phyloP scores from a whole-genome alignment of 2,888 invertebrate genomes.

The Slavum lentiscoides region DNA sequence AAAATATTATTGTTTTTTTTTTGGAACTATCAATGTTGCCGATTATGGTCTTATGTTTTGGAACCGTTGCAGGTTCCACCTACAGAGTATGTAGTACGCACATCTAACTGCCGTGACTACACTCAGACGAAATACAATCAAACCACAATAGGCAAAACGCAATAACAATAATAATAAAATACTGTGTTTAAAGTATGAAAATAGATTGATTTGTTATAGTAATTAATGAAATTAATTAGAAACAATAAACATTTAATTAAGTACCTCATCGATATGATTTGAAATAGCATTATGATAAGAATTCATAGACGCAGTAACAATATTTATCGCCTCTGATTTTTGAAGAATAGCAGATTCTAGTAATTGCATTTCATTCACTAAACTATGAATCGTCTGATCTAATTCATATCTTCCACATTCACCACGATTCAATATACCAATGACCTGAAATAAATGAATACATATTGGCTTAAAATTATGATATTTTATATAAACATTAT shows the following conservation, averaged over 20 bases:
- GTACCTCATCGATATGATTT: constrained; percentile 41
- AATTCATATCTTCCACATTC: constrained; percentile 22
- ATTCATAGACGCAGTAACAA: constrained; percentile 25
- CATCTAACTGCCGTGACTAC: too few species aligned
- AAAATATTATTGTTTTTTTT: too few species aligned
- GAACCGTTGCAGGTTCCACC: too few species aligned
- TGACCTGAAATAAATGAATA: constrained; percentile 23
- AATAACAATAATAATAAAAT: too few species aligned
- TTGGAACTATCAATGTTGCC: too few species aligned
- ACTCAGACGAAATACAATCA: too few species aligned
- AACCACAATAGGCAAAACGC: too few species aligned
- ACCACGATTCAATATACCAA: neutral
- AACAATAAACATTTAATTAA: neutral
- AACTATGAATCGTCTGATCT: constrained; percentile 5
- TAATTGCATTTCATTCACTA: constrained; percentile 24
- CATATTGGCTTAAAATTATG: neutral
- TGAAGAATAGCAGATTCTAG: constrained; percentile 18
- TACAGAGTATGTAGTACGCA: too few species aligned
- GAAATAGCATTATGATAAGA: constrained; percentile 32
- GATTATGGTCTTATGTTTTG: too few species aligned
- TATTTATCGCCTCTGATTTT: constrained; percentile 36
- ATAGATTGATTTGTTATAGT: too few species aligned
- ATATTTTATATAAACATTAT: neutral
- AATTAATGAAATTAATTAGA: too few species aligned
- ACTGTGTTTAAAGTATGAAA: too few species aligned